Evolutionary conservation across 1,140 invertebrate genomes (phyloP).

Genomic region (Drosophila chauvacae): DNA sequence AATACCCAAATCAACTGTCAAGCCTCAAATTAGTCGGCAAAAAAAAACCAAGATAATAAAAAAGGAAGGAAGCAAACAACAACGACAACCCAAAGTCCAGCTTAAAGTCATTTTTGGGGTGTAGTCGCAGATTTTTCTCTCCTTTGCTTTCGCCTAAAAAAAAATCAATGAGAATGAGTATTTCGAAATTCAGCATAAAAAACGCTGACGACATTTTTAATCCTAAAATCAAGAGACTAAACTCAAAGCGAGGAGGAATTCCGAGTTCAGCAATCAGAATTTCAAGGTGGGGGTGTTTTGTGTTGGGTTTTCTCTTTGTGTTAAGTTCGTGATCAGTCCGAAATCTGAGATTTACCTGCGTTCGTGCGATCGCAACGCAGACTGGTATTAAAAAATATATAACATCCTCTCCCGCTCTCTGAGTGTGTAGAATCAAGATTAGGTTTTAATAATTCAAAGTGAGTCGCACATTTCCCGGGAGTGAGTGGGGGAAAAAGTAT

Average conservation of each 20-base stretch:
- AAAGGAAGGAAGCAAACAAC: conserved; percentile 4
- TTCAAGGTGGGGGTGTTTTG: conserved; percentile 25
- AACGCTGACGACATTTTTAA: conserved; percentile 82
- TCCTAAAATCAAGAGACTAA: conserved; percentile 80
- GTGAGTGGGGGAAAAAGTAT: neutral
- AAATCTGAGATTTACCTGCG: conserved; percentile 54
- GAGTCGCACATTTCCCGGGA: conserved; percentile 37
- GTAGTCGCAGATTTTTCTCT: conserved; percentile 30
- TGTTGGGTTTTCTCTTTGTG: neutral
- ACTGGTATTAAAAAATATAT: conserved; percentile 60
- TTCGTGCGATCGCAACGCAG: conserved; percentile 71
- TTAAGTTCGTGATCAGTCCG: conserved; percentile 40
- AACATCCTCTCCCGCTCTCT: conserved; percentile 20
- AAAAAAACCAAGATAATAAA: neutral
- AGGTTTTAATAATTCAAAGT: conserved; percentile 81
- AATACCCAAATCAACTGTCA: conserved; percentile 78
- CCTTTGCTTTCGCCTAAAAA: conserved; percentile 30
- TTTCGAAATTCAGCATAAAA: conserved; percentile 71
- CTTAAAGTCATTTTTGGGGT: conserved; percentile 15
- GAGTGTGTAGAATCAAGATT: conserved; percentile 73
- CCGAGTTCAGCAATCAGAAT: conserved; percentile 5
- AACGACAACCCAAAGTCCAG: conserved; percentile 17
- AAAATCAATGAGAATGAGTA: conserved; percentile 64
- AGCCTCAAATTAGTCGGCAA: conserved; percentile 50
- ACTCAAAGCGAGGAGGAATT: conserved; percentile 18